Conservation (phyloP, 2,888 invertebrate species). For the Oscheius onirici region DNA sequence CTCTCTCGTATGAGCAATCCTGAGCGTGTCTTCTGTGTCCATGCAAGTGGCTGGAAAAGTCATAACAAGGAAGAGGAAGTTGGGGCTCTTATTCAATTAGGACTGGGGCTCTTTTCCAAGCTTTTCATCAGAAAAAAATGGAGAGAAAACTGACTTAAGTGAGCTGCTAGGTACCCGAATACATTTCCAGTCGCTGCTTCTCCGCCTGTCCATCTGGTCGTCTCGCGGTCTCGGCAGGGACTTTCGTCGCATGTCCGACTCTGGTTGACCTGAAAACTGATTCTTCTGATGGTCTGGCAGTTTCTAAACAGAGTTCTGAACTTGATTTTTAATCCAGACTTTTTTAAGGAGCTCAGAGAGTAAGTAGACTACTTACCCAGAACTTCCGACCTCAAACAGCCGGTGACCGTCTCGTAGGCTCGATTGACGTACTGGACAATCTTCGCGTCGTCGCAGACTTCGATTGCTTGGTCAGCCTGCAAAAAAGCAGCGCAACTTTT, state of each 20-base stretch:
- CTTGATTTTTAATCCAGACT: not conserved
- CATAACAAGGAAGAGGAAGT: too few species aligned
- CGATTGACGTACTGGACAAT: conserved; percentile 74
- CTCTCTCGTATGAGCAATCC: too few species aligned
- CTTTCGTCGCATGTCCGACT: conserved; percentile 54
- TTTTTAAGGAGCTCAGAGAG: not conserved
- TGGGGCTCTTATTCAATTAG: too few species aligned
- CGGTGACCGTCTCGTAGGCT: conserved; percentile 73
- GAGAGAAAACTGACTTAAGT: conserved; percentile 45
- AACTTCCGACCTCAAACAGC: conserved; percentile 72
- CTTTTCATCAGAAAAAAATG: not conserved
- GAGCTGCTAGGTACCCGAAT: conserved; percentile 64
- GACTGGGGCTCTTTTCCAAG: too few species aligned
- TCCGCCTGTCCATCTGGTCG: conserved; percentile 51
- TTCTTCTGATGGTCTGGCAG: too few species aligned
- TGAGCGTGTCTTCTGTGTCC: too few species aligned
- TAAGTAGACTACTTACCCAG: conserved; percentile 37
- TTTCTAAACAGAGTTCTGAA: not conserved
- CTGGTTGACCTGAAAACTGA: conserved; percentile 42
- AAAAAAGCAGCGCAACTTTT: conserved; percentile 23
- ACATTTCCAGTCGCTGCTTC: conserved; percentile 70
- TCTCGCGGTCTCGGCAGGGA: conserved; percentile 53
- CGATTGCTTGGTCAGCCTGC: conserved; percentile 69
- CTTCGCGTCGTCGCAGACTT: conserved; percentile 69
- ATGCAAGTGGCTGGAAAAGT: too few species aligned